Base-by-base conservation (phyloP, 2,888 invertebrate species). In the Torymus tubicola region DNA sequence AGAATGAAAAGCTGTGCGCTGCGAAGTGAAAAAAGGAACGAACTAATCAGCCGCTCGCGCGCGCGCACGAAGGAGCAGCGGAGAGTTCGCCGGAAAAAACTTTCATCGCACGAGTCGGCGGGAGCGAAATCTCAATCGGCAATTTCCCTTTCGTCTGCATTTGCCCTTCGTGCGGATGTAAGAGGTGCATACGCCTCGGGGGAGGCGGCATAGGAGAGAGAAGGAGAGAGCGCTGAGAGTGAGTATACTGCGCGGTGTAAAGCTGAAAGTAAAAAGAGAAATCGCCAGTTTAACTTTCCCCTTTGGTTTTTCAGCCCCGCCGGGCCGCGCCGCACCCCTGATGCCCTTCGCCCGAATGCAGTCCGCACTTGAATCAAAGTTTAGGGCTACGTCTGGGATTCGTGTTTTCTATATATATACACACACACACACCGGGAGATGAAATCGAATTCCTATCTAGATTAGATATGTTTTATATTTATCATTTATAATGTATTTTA, bases 231-330 rank as follows among this genome's bases (percentile, higher is more conserved):
- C 42, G 8, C 0, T 8, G 42, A 31, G 31, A 31, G 31, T 31
- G 31, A 31, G 31, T 42, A 42, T 42, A 42, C 42, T 42, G 42
- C 31, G 60, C 58, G 18, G 21, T n/a, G 31, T 13, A 61, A 61
- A 71, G 18, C 57, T 50, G 52, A 60, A 70, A 80, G 71, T 65
- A 70, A 74, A 77, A 68, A 53, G 31, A 77, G n/a, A 55, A 73
- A 73, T 42, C 52, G 58, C 69, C 68, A 82, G 80, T 80, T 82
- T 70, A 82, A 80, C 80, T 76, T 82, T 57, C 21, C 71, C 73
- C 57, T 68, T 68, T 55, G 68, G 18, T 72, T 78, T 42, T 65
- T 50, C 61, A 8, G 8, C 42, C 8, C 42, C 42, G 42, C 42
- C 8, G 8, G 1, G 42, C 42, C 8, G 8, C 42, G 42, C 42